A percentile compares a stretch with the other conserved stretches of the same genome.
Evolutionary conservation across 2,113 vertebrate genomes (phyloP).

Genomic region (Amphilophus citrinellus): DNA sequence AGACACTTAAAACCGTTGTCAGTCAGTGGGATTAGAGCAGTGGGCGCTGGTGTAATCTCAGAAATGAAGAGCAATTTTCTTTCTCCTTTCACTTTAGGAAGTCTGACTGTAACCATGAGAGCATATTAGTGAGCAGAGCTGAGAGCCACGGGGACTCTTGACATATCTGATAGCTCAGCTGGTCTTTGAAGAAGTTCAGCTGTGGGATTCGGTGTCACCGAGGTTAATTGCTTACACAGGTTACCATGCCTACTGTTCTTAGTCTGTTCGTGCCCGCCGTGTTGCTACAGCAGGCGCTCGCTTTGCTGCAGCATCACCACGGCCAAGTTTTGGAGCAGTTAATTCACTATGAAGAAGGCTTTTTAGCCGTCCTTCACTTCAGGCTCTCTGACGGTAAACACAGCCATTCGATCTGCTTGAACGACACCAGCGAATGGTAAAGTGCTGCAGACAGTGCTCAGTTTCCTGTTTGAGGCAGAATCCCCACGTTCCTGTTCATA

Average conservation of each 20-base stretch:
- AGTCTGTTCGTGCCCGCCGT: constrained; percentile 18
- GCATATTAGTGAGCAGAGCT: constrained; percentile 41
- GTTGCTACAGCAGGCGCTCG: constrained; percentile 17
- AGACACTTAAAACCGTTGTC: constrained; percentile 27
- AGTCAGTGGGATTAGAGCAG: constrained; percentile 24
- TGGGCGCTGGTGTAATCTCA: neutral
- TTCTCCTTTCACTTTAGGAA: constrained; percentile 46
- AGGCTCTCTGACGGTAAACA: constrained; percentile 33
- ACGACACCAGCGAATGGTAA: constrained; percentile 25
- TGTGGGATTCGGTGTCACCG: constrained; percentile 51
- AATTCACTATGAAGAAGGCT: constrained; percentile 53
- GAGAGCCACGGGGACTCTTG: constrained; percentile 43
- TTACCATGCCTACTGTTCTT: constrained; percentile 51
- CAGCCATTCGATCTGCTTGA: constrained; percentile 46
- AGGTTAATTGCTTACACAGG: constrained; percentile 75
- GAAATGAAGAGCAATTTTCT: constrained; percentile 46
- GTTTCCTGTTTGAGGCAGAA: constrained; percentile 30
- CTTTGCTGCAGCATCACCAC: constrained; percentile 25
- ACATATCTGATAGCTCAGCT: constrained; percentile 43
- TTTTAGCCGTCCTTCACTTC: constrained; percentile 34
- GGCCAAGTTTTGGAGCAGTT: constrained; percentile 36
- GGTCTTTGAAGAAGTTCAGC: constrained; percentile 59
- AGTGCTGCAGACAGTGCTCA: constrained; percentile 30
- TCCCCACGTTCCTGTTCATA: constrained; percentile 41
- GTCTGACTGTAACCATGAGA: constrained; percentile 28